These are phyloP conservation scores for Nymphalis polychloros DNA, from an alignment of 2,888 invertebrate species.

Conservation along the genomic window DNA sequence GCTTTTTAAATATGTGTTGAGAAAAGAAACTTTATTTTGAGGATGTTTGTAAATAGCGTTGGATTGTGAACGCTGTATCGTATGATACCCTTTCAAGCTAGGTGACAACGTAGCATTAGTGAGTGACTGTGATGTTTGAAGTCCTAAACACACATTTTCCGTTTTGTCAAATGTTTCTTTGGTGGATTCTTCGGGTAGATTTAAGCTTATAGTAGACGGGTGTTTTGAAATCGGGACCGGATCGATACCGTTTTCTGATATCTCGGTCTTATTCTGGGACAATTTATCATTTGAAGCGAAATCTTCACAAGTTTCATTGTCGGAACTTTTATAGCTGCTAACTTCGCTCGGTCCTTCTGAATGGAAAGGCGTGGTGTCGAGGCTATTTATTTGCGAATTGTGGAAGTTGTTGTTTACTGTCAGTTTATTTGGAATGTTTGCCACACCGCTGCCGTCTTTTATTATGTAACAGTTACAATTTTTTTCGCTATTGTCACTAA, in stretches of 20 bases:
- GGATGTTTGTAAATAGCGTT: constrained; percentile 66
- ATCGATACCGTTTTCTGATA: constrained; percentile 45
- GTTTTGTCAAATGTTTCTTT: constrained; percentile 36
- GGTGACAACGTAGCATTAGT: constrained; percentile 56
- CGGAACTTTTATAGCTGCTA: constrained; percentile 79
- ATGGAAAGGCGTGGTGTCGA: constrained; percentile 65
- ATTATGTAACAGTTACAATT: constrained; percentile 50
- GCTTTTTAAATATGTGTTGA: constrained; percentile 79
- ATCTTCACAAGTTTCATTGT: constrained; percentile 70
- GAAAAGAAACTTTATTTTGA: constrained; percentile 74
- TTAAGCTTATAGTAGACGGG: constrained; percentile 53
- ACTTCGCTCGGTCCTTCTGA: constrained; percentile 70
- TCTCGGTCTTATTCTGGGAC: constrained; percentile 41
- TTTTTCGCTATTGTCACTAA: constrained; percentile 48
- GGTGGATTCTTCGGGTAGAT: constrained; percentile 45
- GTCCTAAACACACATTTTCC: constrained; percentile 46
- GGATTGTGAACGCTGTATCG: constrained; percentile 68
- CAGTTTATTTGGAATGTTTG: constrained; percentile 75
- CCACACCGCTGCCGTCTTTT: constrained; percentile 57
- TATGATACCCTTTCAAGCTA: constrained; percentile 47
- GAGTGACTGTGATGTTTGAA: constrained; percentile 74
- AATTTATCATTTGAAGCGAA: constrained; percentile 37
- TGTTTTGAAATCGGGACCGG: constrained; percentile 42
- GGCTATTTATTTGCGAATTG: constrained; percentile 61
- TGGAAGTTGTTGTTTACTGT: constrained; percentile 58